phyloP scores from a whole-genome alignment of 1,140 invertebrate species.

The Heliothis subflexa region DNA sequence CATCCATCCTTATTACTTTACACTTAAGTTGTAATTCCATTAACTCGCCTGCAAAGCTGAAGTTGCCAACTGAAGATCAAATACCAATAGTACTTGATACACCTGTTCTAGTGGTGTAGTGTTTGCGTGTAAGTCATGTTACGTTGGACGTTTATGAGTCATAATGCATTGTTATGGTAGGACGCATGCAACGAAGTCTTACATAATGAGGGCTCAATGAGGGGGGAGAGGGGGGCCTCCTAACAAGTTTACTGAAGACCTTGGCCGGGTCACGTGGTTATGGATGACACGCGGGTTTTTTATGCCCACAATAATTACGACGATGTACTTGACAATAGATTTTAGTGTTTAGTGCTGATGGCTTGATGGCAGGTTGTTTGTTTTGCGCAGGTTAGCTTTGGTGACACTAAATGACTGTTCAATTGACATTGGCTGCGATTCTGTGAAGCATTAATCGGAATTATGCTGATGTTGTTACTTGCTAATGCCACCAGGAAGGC shows the following conservation, averaged over 20 bases:
- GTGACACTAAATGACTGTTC: conserved; percentile 7
- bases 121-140: conserved; percentile 13
- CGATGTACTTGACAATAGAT: conserved; percentile 30
- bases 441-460: too few relatives aligned
- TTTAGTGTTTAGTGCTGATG: conserved; percentile 20
- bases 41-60: background rate
- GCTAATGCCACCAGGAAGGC: background rate
- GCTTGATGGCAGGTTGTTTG: conserved; percentile 6
- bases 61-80: conserved; percentile 21
- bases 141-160: conserved; percentile 23
- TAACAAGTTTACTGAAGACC: conserved; percentile 56
- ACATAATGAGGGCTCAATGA: conserved; percentile 54
- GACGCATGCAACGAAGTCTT: conserved; percentile 57
- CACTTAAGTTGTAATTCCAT: conserved; percentile 18
- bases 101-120: background rate
- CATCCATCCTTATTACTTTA: background rate
- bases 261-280: conserved; percentile 50
- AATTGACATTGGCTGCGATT: conserved; percentile 16
- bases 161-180: conserved; percentile 53
- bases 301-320: conserved; percentile 18
- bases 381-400: background rate
- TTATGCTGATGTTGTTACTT: background rate
- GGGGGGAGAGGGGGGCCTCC: conserved; percentile 33
- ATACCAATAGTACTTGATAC: background rate
- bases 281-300: conserved; percentile 31